A percentile compares a stretch with the other conserved stretches of the same genome.
Evolutionary conservation across 2,888 invertebrate species (phyloP).

Genomic region (Sussaba pulchella): DNA sequence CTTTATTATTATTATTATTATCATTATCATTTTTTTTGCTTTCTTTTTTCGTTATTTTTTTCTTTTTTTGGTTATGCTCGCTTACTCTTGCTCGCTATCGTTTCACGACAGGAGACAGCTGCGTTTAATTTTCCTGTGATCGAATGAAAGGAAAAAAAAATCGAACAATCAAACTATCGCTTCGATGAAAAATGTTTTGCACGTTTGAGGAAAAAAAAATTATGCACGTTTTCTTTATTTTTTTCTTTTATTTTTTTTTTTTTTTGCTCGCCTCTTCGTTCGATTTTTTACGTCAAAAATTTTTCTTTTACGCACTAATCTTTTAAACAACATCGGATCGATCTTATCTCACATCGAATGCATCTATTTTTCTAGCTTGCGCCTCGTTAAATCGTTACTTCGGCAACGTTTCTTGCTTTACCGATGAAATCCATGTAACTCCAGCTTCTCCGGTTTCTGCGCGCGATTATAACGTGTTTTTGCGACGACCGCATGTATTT

Average conservation of each 20-base stretch:
- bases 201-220: slow-evolving; percentile 26
- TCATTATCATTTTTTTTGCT: slow-evolving; percentile 40
- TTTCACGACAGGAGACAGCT: slow-evolving; percentile 70
- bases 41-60: slow-evolving; percentile 62
- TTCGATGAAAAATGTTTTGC: slow-evolving; percentile 3
- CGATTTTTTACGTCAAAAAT: slow-evolving; percentile 25
- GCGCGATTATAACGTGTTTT: slow-evolving; percentile 11
- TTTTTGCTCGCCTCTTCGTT: slow-evolving; percentile 14
- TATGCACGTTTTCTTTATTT: slow-evolving; percentile 16
- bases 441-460: slow-evolving; percentile 35
- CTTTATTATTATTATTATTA: slow-evolving; percentile 49
- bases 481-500: slow-evolving; percentile 45
- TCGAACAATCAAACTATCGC: slow-evolving; percentile 10
- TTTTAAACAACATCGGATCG: slow-evolving; percentile 13
- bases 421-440: slow-evolving; percentile 41
- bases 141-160: too few relatives aligned
- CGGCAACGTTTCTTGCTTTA: slow-evolving; percentile 48
- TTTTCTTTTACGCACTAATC: slow-evolving; percentile 27
- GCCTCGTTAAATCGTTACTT: slow-evolving; percentile 53
- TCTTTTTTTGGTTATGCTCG: slow-evolving; percentile 40
- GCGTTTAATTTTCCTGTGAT: slow-evolving; percentile 21
- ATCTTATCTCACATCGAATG: slow-evolving; percentile 53
- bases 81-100: slow-evolving; percentile 67
- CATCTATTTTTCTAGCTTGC: slow-evolving; percentile 64
- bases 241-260: too few relatives aligned